phyloP scores from a whole-genome alignment of 2,113 vertebrate genomes.

The Periophthalmodon schlosseri region DNA sequence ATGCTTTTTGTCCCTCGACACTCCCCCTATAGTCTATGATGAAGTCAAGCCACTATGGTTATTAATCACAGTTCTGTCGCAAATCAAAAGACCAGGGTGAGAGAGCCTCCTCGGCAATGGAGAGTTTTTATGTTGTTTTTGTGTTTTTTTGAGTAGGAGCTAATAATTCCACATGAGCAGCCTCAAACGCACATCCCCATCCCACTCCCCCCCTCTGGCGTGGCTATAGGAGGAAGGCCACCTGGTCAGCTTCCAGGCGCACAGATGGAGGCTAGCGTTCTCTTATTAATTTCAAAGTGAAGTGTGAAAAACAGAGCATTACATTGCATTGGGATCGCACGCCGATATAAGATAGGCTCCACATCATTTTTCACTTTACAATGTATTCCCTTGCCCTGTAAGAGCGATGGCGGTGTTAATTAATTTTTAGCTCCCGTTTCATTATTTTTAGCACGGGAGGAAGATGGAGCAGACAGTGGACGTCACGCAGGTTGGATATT shows the following conservation, averaged over 20 bases:
- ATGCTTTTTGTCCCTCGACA: conserved; percentile 6
- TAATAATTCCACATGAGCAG: conserved; percentile 27
- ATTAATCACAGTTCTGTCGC: conserved; percentile 44
- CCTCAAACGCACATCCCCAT: conserved; percentile 25
- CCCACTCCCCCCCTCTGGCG: conserved; percentile 19
- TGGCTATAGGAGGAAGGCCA: conserved; percentile 53
- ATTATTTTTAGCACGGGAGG: conserved; percentile 65
- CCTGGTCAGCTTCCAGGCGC: conserved; percentile 62
- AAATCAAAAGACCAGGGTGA: conserved; percentile 16
- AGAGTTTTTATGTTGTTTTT: conserved; percentile 24
- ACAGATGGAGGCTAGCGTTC: conserved; percentile 51
- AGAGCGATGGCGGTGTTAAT: conserved; percentile 57
- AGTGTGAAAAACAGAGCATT: conserved; percentile 39
- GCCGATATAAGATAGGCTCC: conserved; percentile 23
- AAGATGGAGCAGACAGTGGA: conserved; percentile 46
- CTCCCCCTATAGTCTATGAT: conserved; percentile 13
- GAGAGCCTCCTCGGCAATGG: conserved; percentile 5
- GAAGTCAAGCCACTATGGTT: conserved; percentile 36
- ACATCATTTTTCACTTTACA: conserved; percentile 4
- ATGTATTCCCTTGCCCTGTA: conserved; percentile 23
- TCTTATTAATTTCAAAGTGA: conserved; percentile 48
- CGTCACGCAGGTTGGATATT: conserved; percentile 49
- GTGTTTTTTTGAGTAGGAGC: conserved; percentile 19
- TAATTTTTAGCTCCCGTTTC: conserved; percentile 41
- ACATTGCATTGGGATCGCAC: conserved; percentile 7